Base-by-base conservation (phyloP, 1,140 invertebrate genomes). In the Lordiphosa mommai region DNA sequence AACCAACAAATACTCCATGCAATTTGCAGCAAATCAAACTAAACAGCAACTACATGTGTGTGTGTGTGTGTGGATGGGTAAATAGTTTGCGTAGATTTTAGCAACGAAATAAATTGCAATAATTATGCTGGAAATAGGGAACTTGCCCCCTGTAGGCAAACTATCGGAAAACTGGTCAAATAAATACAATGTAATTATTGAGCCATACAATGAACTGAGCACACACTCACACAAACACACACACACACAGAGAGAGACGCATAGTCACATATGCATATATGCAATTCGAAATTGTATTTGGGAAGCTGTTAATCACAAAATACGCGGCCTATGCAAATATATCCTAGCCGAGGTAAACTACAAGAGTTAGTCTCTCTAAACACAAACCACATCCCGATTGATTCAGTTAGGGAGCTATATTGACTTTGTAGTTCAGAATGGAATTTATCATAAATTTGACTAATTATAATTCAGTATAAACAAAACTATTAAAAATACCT, bases 141-240 rank as follows among this genome's bases (percentile, higher is more conserved):
- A 51, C 36, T 60, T 44, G 41, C 69, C 68, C 36, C 51, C 51
- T 52, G 43, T 72, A 67, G 44, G 44, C 44, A 47, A 47, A 44
- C 58, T 57, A 76, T 60, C 55, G 76, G 61, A 71, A 63, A 66
- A 68, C 76, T 60, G 57, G 58, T 64, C 61, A 76, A 68, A 82
- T 80, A 80, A 80, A 82, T 82, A 72, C 66, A 80, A 76, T 73
- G 77, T 76, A 76, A 82, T 82, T 82, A 76, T 76, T 84, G 71
- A 61, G 76, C 71, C 64, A 68, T 68, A 82, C 61, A 72, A 67
- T 67, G 55, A 70, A 71, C 50, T 59, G 38, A 47, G n/a, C 16
- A 32, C 23, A 51, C 41, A 46, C 50, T 27, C 30, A 32, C 23
- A 29, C 32, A 37, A 36, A 44, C 50, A 27, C 32, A 48, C 23